phyloP scores from a whole-genome alignment of 1,140 invertebrate genomes.

The Neotoxoptera formosana region DNA sequence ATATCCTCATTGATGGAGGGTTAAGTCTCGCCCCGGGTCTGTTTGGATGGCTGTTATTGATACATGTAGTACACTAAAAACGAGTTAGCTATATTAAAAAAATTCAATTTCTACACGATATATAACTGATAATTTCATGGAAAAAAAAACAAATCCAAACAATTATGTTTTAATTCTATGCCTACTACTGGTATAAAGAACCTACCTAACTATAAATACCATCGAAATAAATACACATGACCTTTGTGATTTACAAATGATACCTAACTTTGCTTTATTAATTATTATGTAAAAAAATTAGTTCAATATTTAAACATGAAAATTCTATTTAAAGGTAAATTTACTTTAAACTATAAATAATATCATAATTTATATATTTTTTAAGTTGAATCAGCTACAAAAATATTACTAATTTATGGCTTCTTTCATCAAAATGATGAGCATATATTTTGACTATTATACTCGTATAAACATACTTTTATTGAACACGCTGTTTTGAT shows the following conservation, averaged over 20 bases:
- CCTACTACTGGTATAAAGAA: background rate
- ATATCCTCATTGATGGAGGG: constrained; percentile 53
- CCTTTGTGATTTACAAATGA: background rate
- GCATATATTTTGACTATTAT: background rate
- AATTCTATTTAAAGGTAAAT: background rate
- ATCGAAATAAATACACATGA: background rate
- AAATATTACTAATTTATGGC: background rate
- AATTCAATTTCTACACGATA: constrained; percentile 28
- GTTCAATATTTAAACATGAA: background rate
- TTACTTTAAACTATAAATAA: background rate
- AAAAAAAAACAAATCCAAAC: constrained; percentile 5
- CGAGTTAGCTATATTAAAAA: constrained; percentile 44
- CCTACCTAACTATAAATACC: background rate
- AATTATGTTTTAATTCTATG: background rate
- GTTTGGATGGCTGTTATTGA: constrained; percentile 54
- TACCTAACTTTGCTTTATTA: background rate
- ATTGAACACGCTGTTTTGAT: no score
- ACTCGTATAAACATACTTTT: background rate
- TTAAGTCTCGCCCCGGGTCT: constrained; percentile 52
- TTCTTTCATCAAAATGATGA: background rate
- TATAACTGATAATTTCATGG: constrained; percentile 31
- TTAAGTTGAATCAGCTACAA: background rate
- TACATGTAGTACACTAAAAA: constrained; percentile 42
- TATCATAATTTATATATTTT: background rate
- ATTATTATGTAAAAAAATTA: background rate